Evolutionary conservation across 2,888 invertebrate species (phyloP).

Genomic region (Dromius quadrimaculatus): DNA sequence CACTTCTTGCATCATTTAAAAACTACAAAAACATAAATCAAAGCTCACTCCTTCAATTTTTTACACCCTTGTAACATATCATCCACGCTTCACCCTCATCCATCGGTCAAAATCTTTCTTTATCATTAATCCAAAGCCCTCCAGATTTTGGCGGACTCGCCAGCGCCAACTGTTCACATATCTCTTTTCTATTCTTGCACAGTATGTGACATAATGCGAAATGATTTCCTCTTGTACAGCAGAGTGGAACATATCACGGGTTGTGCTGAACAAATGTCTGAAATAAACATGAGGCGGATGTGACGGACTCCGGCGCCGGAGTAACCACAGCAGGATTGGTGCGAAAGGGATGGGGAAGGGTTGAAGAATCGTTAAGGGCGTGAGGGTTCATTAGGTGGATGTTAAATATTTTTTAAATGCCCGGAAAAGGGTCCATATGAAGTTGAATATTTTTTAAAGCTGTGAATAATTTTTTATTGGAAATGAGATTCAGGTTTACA

Average conservation of each 20-base stretch:
- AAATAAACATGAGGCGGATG: constrained; percentile 49
- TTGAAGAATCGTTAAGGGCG: background rate
- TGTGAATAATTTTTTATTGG: too few species aligned
- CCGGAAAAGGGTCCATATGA: too few species aligned
- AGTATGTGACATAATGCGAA: constrained; percentile 46
- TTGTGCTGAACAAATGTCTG: constrained; percentile 48
- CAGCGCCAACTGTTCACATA: background rate
- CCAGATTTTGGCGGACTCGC: background rate
- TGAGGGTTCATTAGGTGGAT: background rate
- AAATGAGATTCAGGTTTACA: constrained; percentile 41
- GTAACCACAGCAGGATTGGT: background rate
- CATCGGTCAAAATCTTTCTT: background rate
- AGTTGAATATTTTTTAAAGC: too few species aligned
- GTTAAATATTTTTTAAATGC: background rate
- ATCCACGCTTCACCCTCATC: constrained; percentile 4
- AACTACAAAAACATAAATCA: background rate
- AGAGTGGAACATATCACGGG: constrained; percentile 45
- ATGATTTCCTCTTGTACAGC: constrained; percentile 45
- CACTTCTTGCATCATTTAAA: too few species aligned
- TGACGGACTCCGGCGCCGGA: constrained; percentile 32
- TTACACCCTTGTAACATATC: background rate
- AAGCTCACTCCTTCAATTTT: background rate
- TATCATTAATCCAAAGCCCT: constrained; percentile 14
- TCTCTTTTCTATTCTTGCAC: background rate
- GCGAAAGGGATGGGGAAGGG: background rate